Percentiles rank a stretch among this genome's conserved stretches.
Evolutionary conservation across 2,113 vertebrate species (phyloP).

Genomic region (Campylorhamphus procurvoides): DNA sequence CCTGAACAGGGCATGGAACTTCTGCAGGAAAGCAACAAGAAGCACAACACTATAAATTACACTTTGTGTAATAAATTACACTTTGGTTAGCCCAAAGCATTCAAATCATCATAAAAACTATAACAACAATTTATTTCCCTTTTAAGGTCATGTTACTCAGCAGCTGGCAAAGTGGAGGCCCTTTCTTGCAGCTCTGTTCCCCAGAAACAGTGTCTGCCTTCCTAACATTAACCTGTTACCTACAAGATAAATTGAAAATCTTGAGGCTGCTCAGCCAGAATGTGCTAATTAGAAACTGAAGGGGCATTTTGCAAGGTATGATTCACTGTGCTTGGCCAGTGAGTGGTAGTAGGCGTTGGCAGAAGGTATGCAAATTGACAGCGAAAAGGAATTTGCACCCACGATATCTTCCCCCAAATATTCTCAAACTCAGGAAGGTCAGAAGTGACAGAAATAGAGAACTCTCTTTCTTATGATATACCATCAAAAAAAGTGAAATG

Average conservation of each 20-base stretch:
- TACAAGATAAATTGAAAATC: not conserved
- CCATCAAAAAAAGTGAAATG: not conserved
- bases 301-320: conserved; percentile 16
- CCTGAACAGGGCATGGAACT: not conserved
- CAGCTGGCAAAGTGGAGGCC: not conserved
- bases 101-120: not conserved
- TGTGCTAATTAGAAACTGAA: conserved; percentile 42
- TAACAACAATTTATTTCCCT: not conserved
- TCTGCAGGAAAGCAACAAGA: not conserved
- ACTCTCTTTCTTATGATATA: not conserved
- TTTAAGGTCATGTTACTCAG: not conserved
- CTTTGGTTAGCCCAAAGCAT: not conserved
- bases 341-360: not conserved
- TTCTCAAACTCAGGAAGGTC: conserved; percentile 39
- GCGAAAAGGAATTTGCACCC: conserved; percentile 29
- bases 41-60: not conserved
- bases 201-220: not conserved
- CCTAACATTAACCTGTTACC: not conserved
- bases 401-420: not conserved
- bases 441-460: conserved; percentile 6
- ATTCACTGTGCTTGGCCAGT: conserved; percentile 43
- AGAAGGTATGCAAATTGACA: conserved; percentile 35
- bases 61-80: not conserved
- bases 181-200: not conserved
- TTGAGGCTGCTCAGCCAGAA: not conserved